A percentile compares a stretch with the other conserved stretches of the same genome.
Evolutionary conservation across 2,113 vertebrate genomes (phyloP).

Genomic region (Muscicapa adusta): DNA sequence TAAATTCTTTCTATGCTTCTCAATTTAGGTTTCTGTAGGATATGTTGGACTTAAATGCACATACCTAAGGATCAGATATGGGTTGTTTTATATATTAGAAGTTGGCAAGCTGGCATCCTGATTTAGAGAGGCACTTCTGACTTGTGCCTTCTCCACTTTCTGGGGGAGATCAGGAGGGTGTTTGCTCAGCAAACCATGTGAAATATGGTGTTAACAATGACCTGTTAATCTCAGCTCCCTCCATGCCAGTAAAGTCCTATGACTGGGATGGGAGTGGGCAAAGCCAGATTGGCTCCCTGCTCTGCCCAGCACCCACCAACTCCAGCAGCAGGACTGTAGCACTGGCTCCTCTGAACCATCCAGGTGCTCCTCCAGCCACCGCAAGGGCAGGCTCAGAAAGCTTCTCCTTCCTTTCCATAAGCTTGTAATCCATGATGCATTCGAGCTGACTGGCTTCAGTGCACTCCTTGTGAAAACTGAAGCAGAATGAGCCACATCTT

Average conservation of each 20-base stretch:
- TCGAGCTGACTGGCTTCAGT: neutral
- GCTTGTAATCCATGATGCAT: neutral
- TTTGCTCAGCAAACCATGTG: neutral
- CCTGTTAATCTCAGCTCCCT: neutral
- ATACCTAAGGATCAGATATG: neutral
- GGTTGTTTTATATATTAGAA: neutral
- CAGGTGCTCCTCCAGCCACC: neutral
- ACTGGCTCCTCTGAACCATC: neutral
- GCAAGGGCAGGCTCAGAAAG: neutral
- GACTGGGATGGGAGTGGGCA: neutral
- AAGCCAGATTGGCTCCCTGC: neutral
- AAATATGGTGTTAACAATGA: neutral
- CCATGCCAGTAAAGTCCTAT: fast-evolving
- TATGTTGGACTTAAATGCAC: neutral
- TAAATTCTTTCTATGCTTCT: neutral
- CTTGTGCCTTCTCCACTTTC: neutral
- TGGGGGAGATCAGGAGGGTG: fast-evolving
- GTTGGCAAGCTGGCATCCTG: neutral
- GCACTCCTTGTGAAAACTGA: neutral
- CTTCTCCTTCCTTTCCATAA: neutral
- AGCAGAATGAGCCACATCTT: slow-evolving; percentile 5
- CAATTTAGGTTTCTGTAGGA: neutral
- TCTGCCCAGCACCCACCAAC: neutral
- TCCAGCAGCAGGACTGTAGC: neutral
- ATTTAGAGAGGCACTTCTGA: neutral